Conservation (phyloP, 2,113 vertebrate genomes). For the Ceyx melanurus region DNA sequence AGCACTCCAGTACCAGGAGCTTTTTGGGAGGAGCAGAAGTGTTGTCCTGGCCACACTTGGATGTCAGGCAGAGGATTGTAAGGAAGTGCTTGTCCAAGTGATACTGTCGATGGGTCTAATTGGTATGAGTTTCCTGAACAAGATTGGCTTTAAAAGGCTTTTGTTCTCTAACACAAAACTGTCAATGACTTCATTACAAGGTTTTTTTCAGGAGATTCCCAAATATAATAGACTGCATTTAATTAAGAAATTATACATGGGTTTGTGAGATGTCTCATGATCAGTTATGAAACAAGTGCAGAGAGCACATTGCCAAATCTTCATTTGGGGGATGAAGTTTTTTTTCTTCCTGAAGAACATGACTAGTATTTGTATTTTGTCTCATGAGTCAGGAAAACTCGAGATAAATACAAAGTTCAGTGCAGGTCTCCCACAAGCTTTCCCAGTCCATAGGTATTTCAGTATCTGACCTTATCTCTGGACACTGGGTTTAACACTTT, state of each 20-base stretch:
- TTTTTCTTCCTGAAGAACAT: not conserved
- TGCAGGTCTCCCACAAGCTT: not conserved
- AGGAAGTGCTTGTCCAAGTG: not conserved
- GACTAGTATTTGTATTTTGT: not conserved
- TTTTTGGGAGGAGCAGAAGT: constrained; percentile 14
- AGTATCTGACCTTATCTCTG: not conserved
- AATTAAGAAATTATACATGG: not conserved
- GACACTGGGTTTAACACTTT: not conserved
- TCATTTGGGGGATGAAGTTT: not conserved
- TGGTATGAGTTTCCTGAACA: constrained; percentile 2
- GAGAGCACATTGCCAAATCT: not conserved
- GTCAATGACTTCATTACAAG: not conserved
- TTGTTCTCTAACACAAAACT: not conserved
- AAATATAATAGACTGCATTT: constrained; percentile 22
- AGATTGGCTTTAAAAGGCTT: not conserved
- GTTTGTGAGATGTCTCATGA: not conserved
- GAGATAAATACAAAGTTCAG: not conserved
- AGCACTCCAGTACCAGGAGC: not conserved
- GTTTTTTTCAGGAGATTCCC: not conserved
- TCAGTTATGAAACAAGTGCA: not conserved
- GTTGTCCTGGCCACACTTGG: not conserved
- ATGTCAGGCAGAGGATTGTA: no score
- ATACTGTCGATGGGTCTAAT: not conserved
- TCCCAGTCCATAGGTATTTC: not conserved
- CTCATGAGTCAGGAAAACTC: not conserved